Evolutionary conservation across 2,888 invertebrate species (phyloP).

Genomic region (Hetaerina titia): DNA sequence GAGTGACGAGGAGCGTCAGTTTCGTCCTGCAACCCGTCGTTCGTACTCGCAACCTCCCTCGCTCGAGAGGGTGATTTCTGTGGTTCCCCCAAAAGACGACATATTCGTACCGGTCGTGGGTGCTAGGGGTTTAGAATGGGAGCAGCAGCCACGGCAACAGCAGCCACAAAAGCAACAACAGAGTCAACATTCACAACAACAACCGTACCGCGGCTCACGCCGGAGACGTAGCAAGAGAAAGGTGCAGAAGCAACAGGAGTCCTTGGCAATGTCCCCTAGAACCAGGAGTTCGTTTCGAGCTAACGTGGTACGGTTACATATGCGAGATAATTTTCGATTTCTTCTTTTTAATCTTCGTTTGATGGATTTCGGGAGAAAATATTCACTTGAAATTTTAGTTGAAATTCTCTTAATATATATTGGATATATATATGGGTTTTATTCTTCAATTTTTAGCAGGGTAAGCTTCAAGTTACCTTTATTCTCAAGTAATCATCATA

Average conservation of each 20-base stretch:
- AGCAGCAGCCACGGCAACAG: constrained; percentile 38
- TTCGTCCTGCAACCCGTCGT: neutral
- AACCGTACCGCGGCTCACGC: neutral
- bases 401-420: neutral
- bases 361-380: neutral
- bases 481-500: too few relatives aligned
- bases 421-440: too few relatives aligned
- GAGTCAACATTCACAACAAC: neutral
- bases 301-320: constrained; percentile 5
- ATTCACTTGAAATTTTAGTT: neutral
- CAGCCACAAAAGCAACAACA: neutral
- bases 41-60: constrained; percentile 60
- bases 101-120: constrained; percentile 47
- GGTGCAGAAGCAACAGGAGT: constrained; percentile 20
- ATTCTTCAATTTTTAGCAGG: too few relatives aligned
- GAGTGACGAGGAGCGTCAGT: constrained; percentile 17
- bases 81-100: constrained; percentile 52
- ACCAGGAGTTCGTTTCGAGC: neutral
- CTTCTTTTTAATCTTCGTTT: neutral
- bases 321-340: neutral
- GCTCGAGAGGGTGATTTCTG: constrained; percentile 57
- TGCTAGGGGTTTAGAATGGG: constrained; percentile 39
- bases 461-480: too few relatives aligned
- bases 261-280: neutral
- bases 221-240: constrained; percentile 27